Conservation (phyloP, 35 echinoderm and acorn worm genomes). For the Ophioderma brevispina region DNA sequence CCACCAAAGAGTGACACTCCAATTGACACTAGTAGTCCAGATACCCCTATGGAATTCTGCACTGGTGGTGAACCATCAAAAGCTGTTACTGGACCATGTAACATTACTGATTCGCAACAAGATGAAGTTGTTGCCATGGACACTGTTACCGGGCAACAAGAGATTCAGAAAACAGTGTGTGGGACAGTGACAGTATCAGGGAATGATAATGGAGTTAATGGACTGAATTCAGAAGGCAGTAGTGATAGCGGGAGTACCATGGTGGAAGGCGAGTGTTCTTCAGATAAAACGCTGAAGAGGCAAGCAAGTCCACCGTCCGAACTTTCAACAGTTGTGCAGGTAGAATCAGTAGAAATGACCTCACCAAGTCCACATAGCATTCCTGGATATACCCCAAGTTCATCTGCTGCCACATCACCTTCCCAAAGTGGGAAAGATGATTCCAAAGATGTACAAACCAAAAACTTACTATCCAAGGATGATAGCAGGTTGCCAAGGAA, state of each 20-base stretch:
- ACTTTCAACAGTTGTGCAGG: slow-evolving; percentile 51
- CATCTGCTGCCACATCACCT: background rate
- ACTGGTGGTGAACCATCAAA: background rate
- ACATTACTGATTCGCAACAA: background rate
- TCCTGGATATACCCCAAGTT: background rate
- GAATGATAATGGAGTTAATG: slow-evolving; percentile 5
- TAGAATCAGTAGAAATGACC: slow-evolving; percentile 39
- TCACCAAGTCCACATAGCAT: background rate
- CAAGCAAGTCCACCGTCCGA: slow-evolving; percentile 40
- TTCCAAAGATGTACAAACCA: background rate
- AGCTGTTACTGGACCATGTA: background rate
- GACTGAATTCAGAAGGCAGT: slow-evolving; percentile 19
- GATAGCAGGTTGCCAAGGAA: slow-evolving; percentile 38
- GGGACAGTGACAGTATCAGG: slow-evolving; percentile 8
- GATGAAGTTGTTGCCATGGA: slow-evolving; percentile 13
- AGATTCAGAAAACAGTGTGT: background rate
- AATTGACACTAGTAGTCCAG: background rate
- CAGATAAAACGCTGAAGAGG: background rate
- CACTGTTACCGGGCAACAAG: background rate
- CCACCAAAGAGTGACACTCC: background rate
- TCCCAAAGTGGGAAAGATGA: background rate
- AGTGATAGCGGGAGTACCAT: slow-evolving; percentile 33
- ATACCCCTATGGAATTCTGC: background rate
- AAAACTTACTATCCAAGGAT: slow-evolving; percentile 17
- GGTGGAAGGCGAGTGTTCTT: background rate